Conservation (phyloP, 1,140 invertebrate species). For the Drosophila repleta region DNA sequence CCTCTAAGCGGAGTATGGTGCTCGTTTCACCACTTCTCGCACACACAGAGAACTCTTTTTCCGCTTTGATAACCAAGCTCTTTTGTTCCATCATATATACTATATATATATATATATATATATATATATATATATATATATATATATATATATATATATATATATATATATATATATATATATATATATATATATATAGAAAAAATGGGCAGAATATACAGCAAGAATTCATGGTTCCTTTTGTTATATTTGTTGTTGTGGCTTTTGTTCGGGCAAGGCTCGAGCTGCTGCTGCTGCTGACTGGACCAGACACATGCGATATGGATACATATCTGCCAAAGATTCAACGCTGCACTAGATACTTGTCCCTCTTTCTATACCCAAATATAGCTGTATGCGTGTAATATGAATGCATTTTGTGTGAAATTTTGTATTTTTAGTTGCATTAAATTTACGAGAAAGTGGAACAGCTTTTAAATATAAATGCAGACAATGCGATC, state of each 20-base stretch:
- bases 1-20: slow-evolving; percentile 22
- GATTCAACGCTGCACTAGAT: slow-evolving; percentile 41
- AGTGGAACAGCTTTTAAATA: background rate
- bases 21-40: slow-evolving; percentile 73
- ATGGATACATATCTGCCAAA: slow-evolving; percentile 63
- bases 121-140: slow-evolving; percentile 45
- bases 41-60: slow-evolving; percentile 67
- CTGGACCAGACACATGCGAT: slow-evolving; percentile 56
- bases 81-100: slow-evolving; percentile 63
- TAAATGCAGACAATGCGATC: background rate
- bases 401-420: slow-evolving; percentile 54
- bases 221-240: slow-evolving; percentile 60
- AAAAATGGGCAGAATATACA: background rate
- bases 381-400: background rate
- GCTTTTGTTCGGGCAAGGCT: slow-evolving; percentile 57
- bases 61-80: slow-evolving; percentile 79
- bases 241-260: slow-evolving; percentile 66
- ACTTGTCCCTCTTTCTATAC: background rate
- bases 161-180: slow-evolving; percentile 49
- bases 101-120: slow-evolving; percentile 51
- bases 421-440: slow-evolving; percentile 46
- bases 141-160: slow-evolving; percentile 41
- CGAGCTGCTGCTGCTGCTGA: slow-evolving; percentile 46
- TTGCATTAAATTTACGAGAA: slow-evolving; percentile 18
- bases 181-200: slow-evolving; percentile 52